Percentiles rank a stretch among this genome's conserved stretches.
Conservation (phyloP, 2,888 invertebrate genomes). For the Bombylius discolor region DNA sequence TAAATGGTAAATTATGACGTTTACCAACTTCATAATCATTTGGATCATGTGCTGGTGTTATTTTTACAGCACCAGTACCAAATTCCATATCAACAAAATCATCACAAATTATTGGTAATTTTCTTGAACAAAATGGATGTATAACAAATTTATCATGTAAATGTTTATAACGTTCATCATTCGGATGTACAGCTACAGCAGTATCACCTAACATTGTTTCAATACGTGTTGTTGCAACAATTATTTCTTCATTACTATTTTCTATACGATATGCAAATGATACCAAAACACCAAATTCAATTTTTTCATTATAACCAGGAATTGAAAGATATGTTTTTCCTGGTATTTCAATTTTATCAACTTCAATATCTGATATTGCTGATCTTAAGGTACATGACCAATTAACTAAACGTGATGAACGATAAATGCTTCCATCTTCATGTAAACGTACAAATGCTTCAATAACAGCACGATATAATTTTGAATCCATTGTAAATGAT, state of each 20-base stretch:
- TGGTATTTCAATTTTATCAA: slow-evolving; percentile 82
- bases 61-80: slow-evolving; percentile 97
- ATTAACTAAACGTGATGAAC: slow-evolving; percentile 89
- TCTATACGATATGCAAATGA: slow-evolving; percentile 78
- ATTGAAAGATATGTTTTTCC: slow-evolving; percentile 77
- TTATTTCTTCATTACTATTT: slow-evolving; percentile 59
- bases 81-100: slow-evolving; percentile 90
- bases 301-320: slow-evolving; percentile 56
- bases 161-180: slow-evolving; percentile 70
- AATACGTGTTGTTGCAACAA: slow-evolving; percentile 93
- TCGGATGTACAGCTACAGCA: slow-evolving; percentile 95
- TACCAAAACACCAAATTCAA: slow-evolving; percentile 88
- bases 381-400: slow-evolving; percentile 96
- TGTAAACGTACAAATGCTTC: slow-evolving; percentile 89
- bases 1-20: slow-evolving; percentile 70
- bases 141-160: slow-evolving; percentile 67
- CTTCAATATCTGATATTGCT: slow-evolving; percentile 98
- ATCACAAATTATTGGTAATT: slow-evolving; percentile 80
- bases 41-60: slow-evolving; percentile 95
- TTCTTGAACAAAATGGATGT: slow-evolving; percentile 80
- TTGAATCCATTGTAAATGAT: slow-evolving; percentile 93
- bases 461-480: slow-evolving; percentile 73
- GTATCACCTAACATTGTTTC: slow-evolving; percentile 98
- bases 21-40: slow-evolving; percentile 94
- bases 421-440: slow-evolving; percentile 78